Evolutionary conservation across 64 coral and sea anemone genomes (phyloP), one percentile per base, ranked within the genome.

Genomic region (Anthopleura sola): DNA sequence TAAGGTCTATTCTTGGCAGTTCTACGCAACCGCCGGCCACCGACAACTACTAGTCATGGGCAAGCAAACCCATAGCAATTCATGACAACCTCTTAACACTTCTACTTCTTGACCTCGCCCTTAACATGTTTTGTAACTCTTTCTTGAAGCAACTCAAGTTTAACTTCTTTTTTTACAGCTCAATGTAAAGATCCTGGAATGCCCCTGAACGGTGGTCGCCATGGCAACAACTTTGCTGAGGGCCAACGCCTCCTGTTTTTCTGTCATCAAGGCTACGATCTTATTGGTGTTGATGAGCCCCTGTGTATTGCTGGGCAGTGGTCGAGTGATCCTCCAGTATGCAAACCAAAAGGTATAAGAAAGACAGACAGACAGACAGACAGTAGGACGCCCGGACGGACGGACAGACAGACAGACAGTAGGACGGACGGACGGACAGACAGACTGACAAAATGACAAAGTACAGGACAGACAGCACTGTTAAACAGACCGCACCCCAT

Each of bases 301-400:
- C 80, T 69, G 7, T 91, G 89, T 78, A 37, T 37, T 54, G 83
- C 85, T 78, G 89, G 89, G 19, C 19, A 55, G 66, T 91, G 89
- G 89, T 85, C 71, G 28, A 32, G 60, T 31, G 48, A 14, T 44
- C 16, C 38, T 66, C 89, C 89, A 6, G 56, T 74, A 36, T 87
- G 86, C 23, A 79, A 79, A 71, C 66, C 26, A 3, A 8, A 71
- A 71, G 66, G 66, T 71, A 68, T 7, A 71, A 34, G 29, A 24
- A 1, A 60, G 64, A 33, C 13, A 15, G 66, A 34, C 58, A 62
- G 58, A 71, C 62, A 68, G 23, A 68, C 62, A 68, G 34, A 78
- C 34, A 78, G 21, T 17, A 5, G 5, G 55, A 20, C 17, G 19
- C 0, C 4, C 9, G 4, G 55, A 58, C 55, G 15, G 20, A 58